These are phyloP conservation scores for Cordilura impudica DNA, from an alignment of 2,888 invertebrate genomes.

Conservation along the genomic window DNA sequence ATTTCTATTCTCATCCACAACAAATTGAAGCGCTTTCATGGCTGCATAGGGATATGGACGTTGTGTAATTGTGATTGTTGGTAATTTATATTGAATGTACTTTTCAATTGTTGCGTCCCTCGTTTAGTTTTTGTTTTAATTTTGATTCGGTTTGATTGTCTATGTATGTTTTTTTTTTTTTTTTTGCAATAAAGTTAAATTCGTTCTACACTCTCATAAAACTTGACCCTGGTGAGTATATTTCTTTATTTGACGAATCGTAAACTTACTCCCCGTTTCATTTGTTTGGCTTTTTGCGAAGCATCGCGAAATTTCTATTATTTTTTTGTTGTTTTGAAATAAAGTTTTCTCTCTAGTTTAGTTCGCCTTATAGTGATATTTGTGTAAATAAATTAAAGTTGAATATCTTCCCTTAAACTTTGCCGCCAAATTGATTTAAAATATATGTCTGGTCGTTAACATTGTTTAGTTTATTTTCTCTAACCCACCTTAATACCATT, in stretches of 20 bases:
- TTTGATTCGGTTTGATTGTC: constrained; percentile 19
- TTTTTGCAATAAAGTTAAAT: constrained; percentile 29
- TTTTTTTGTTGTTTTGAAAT: too few species aligned
- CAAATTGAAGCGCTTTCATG: background rate
- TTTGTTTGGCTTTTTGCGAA: too few species aligned
- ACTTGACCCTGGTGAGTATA: constrained; percentile 21
- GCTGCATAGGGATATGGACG: background rate
- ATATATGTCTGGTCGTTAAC: constrained; percentile 17
- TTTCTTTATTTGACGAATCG: background rate
- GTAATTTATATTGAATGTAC: background rate
- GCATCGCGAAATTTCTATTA: too few species aligned
- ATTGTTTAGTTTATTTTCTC: constrained; percentile 2
- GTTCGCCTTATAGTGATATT: too few species aligned
- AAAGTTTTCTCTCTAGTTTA: too few species aligned
- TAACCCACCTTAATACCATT: constrained; percentile 9
- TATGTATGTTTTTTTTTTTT: constrained; percentile 4
- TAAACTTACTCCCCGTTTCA: background rate
- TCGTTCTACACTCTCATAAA: constrained; percentile 43
- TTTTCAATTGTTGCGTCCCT: background rate
- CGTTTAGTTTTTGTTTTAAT: background rate
- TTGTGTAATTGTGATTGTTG: background rate
- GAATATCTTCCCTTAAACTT: constrained; percentile 13
- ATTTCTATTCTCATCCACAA: background rate
- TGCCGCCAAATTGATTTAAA: constrained; percentile 46
- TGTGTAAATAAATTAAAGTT: too few species aligned